Percentiles rank a stretch among this genome's conserved stretches.
phyloP scores from a whole-genome alignment of 2,888 invertebrate species.

The Himalopsyche japonica region DNA sequence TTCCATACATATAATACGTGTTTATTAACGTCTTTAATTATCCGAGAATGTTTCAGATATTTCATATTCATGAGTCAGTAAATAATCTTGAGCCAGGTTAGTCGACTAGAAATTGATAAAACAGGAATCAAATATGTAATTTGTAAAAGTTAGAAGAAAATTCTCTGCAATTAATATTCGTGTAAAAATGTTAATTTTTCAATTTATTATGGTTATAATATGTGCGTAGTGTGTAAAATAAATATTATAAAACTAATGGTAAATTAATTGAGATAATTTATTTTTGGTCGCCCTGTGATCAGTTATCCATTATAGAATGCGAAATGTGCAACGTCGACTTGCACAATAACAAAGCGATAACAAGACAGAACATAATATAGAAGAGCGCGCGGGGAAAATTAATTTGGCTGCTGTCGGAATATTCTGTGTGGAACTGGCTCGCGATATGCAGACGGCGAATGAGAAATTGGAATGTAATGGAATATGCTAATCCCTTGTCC shows the following conservation, averaged over 20 bases:
- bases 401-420: conserved; percentile 27
- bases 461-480: conserved; percentile 42
- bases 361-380: conserved; percentile 11
- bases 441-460: conserved; percentile 39
- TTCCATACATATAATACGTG: too few species aligned
- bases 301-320: not conserved
- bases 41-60: too few species aligned
- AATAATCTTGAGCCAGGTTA: too few species aligned
- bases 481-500: conserved; percentile 39
- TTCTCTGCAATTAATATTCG: too few species aligned
- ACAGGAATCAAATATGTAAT: too few species aligned
- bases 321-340: conserved; percentile 8
- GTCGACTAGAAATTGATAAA: too few species aligned
- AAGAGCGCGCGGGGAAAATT: conserved; percentile 16
- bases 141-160: too few species aligned
- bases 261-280: too few species aligned
- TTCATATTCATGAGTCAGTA: too few species aligned
- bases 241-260: too few species aligned
- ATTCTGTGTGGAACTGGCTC: conserved; percentile 33
- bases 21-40: too few species aligned
- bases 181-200: too few species aligned
- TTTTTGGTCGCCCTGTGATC: not conserved
- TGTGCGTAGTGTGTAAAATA: not conserved
- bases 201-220: not conserved
- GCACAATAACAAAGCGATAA: conserved; percentile 16